Conservation (phyloP, 2,888 invertebrate species). For the Criorhina ranunculi region DNA sequence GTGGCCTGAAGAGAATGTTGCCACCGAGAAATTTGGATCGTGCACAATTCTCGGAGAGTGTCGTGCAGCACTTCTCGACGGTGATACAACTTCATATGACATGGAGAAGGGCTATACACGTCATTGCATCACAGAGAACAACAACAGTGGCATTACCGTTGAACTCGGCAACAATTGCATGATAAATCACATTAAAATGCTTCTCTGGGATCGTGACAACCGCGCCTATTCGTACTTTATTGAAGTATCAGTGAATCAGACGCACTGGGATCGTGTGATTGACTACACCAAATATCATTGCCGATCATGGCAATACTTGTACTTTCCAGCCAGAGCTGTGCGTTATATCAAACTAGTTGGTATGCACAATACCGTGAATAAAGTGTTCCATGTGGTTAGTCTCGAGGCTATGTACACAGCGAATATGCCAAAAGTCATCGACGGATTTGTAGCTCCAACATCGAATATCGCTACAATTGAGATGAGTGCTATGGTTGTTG, state of each 20-base stretch:
- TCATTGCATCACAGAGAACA: slow-evolving; percentile 92
- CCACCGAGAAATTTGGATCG: slow-evolving; percentile 91
- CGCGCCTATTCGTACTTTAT: slow-evolving; percentile 86
- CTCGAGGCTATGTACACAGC: slow-evolving; percentile 95
- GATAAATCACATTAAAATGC: slow-evolving; percentile 95
- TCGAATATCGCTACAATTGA: slow-evolving; percentile 97
- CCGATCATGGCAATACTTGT: slow-evolving; percentile 98
- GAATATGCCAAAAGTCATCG: slow-evolving; percentile 89
- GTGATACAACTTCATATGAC: slow-evolving; percentile 94
- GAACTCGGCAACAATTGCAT: slow-evolving; percentile 93
- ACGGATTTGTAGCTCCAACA: slow-evolving; percentile 92
- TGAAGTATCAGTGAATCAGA: slow-evolving; percentile 97
- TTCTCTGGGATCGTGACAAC: slow-evolving; percentile 97
- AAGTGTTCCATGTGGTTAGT: slow-evolving; percentile 96
- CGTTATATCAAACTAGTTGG: slow-evolving; percentile 93
- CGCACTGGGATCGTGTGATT: slow-evolving; percentile 96
- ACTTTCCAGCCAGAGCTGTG: slow-evolving; percentile 95
- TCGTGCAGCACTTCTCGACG: slow-evolving; percentile 94
- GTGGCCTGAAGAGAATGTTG: slow-evolving; percentile 96
- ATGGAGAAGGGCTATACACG: slow-evolving; percentile 97
- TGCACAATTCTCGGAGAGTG: slow-evolving; percentile 96
- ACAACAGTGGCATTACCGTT: slow-evolving; percentile 93
- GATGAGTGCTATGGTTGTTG: slow-evolving; percentile 96
- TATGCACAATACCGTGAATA: slow-evolving; percentile 97
- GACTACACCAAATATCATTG: slow-evolving; percentile 97